Conservation (phyloP, 2,888 invertebrate species). For the Tenthredo livida region DNA sequence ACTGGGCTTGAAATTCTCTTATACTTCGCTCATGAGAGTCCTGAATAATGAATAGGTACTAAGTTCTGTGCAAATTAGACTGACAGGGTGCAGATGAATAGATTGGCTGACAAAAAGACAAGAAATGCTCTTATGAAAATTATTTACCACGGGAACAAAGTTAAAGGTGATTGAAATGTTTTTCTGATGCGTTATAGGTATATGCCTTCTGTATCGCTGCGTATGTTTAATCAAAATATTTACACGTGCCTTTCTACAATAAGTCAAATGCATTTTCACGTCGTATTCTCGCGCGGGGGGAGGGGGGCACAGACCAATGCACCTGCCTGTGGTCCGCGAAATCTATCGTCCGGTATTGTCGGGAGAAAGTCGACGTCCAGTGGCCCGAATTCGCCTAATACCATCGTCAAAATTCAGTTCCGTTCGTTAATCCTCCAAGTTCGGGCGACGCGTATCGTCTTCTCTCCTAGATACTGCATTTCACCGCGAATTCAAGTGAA, state of each 20-base stretch:
- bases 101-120: neutral
- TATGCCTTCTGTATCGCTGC: neutral
- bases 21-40: neutral
- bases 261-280: neutral
- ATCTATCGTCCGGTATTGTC: neutral
- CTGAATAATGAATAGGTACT: neutral
- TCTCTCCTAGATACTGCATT: neutral
- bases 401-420: conserved; percentile 34
- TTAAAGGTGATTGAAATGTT: neutral
- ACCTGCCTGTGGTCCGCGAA: neutral
- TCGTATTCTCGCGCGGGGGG: neutral
- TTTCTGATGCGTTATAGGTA: neutral
- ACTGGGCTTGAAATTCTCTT: neutral
- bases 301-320: neutral
- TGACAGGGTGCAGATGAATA: neutral
- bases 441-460: neutral
- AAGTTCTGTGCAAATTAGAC: neutral
- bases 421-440: conserved; percentile 33
- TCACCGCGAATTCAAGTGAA: neutral
- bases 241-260: neutral
- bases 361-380: conserved; percentile 7
- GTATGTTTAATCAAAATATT: neutral
- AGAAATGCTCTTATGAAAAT: neutral
- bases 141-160: neutral
- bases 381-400: conserved; percentile 26